phyloP scores from a whole-genome alignment of 2,113 vertebrate genomes.

The Zonotrichia leucophrys region DNA sequence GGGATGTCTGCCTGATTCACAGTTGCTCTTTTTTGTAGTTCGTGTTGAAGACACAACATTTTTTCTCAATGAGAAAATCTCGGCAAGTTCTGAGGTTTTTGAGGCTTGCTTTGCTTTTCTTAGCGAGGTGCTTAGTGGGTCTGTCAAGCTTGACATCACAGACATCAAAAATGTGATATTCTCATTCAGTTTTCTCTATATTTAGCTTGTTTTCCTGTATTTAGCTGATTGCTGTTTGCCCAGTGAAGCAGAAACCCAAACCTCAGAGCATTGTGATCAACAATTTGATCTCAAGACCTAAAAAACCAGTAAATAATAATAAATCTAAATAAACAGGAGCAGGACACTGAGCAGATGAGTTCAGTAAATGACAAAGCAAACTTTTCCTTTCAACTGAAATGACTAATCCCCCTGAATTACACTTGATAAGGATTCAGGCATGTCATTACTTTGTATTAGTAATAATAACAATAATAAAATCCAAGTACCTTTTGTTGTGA shows the following conservation, averaged over 20 bases:
- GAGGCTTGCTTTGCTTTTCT: background rate
- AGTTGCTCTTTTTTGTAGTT: background rate
- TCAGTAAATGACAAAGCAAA: background rate
- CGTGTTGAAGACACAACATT: background rate
- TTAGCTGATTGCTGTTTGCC: background rate
- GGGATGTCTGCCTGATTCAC: background rate
- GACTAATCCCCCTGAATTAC: background rate
- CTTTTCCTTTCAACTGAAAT: background rate
- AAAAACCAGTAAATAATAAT: background rate
- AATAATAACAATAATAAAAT: constrained; percentile 12
- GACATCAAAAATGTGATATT: background rate
- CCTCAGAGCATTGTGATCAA: background rate
- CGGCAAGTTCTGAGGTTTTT: background rate
- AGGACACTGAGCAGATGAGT: background rate
- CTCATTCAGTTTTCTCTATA: background rate
- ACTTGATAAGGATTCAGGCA: background rate
- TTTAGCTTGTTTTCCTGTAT: background rate
- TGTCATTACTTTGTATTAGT: background rate
- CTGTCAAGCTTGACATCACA: background rate
- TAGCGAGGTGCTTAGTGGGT: background rate
- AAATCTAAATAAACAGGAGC: background rate
- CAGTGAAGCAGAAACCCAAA: background rate
- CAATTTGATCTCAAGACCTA: background rate
- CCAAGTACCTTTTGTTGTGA: background rate
- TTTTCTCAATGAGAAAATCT: background rate